Conservation (phyloP, 2,888 invertebrate species). For the Hemistola chrysoprasaria region DNA sequence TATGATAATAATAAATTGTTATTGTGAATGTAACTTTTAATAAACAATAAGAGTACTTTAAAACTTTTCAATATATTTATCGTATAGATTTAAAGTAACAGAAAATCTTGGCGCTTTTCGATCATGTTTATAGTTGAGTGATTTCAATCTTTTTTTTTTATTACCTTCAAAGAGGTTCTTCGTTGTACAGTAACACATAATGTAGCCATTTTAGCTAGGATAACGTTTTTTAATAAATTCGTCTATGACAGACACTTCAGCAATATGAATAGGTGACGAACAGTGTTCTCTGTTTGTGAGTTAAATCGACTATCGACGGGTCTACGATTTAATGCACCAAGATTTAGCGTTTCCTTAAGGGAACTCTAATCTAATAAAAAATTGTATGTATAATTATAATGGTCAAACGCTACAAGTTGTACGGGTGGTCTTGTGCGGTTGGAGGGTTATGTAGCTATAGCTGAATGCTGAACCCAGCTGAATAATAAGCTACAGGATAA, state of each 20-base stretch:
- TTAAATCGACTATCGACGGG: constrained; percentile 43
- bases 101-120: constrained; percentile 61
- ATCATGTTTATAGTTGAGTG: constrained; percentile 59
- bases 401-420: constrained; percentile 20
- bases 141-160: constrained; percentile 48
- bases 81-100: constrained; percentile 49
- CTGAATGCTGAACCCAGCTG: constrained; percentile 26
- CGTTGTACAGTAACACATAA: constrained; percentile 77
- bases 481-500: constrained; percentile 45
- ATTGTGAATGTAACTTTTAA: constrained; percentile 80
- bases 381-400: constrained; percentile 17
- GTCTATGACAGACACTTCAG: constrained; percentile 63
- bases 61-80: constrained; percentile 63
- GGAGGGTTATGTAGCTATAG: too few relatives aligned
- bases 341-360: constrained; percentile 64
- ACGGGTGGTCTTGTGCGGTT: constrained; percentile 37
- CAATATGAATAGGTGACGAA: constrained; percentile 61
- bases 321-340: constrained; percentile 69
- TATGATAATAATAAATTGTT: constrained; percentile 78
- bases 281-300: constrained; percentile 60
- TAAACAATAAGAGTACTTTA: constrained; percentile 67
- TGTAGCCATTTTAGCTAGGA: constrained; percentile 79
- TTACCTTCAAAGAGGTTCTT: constrained; percentile 65
- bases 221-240: constrained; percentile 77
- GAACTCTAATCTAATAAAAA: constrained; percentile 46